Conservation (phyloP, 2,888 invertebrate genomes). For the Thelaira solivaga region DNA sequence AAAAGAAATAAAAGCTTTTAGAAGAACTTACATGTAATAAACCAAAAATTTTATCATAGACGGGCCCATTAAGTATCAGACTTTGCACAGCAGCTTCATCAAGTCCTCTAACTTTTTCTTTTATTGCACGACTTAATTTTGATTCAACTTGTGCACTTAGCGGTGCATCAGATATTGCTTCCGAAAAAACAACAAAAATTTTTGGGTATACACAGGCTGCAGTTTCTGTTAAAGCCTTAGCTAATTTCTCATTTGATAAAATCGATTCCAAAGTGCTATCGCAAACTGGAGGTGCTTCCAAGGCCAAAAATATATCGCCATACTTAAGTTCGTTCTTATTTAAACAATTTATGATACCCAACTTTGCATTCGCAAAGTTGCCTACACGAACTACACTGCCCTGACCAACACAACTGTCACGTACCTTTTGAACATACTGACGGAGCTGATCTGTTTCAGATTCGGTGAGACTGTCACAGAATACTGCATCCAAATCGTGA, state of each 20-base stretch:
- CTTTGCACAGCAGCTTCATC: constrained; percentile 80
- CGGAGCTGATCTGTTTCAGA: constrained; percentile 79
- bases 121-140: constrained; percentile 64
- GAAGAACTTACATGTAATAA: constrained; percentile 78
- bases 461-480: constrained; percentile 77
- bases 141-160: constrained; percentile 66
- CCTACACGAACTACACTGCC: constrained; percentile 83
- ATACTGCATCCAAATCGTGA: constrained; percentile 84
- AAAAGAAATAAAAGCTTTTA: neutral
- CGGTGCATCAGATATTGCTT: constrained; percentile 68
- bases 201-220: constrained; percentile 66
- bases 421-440: constrained; percentile 80
- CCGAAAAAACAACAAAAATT: constrained; percentile 72
- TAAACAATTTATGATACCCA: constrained; percentile 72
- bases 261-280: constrained; percentile 69
- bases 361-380: constrained; percentile 72
- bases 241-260: constrained; percentile 69
- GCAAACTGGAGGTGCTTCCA: constrained; percentile 66
- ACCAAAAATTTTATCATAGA: constrained; percentile 80
- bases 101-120: constrained; percentile 79
- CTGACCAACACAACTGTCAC: constrained; percentile 85
- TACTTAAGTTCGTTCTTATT: constrained; percentile 35
- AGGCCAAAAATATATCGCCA: constrained; percentile 61
- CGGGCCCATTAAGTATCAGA: constrained; percentile 80
- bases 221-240: constrained; percentile 66